Conservation (phyloP, 2,797 vertebrate species). For the Choloepus didactylus region DNA sequence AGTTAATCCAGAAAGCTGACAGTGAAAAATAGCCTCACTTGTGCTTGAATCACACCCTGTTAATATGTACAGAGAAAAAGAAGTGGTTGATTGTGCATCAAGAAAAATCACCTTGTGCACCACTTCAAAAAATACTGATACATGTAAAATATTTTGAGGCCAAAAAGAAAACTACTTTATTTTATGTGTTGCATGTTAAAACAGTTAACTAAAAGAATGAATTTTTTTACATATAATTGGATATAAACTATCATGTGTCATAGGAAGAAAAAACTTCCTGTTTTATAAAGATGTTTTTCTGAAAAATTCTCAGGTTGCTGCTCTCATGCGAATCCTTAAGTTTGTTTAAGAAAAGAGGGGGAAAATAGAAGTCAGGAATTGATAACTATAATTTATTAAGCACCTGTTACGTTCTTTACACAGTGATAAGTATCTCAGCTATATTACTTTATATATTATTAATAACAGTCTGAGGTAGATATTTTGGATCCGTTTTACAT, state of each 20-base stretch:
- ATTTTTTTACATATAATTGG: constrained; percentile 26
- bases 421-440: not conserved
- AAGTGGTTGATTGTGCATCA: not conserved
- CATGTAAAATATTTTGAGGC: constrained; percentile 8
- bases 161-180: not conserved
- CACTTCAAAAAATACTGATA: constrained; percentile 8
- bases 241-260: not conserved
- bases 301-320: not conserved
- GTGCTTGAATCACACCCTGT: not conserved
- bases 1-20: not conserved
- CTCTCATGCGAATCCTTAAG: not conserved
- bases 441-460: not conserved
- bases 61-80: constrained; percentile 13
- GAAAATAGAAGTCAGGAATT: not conserved
- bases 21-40: not conserved
- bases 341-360: not conserved
- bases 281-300: constrained; percentile 31
- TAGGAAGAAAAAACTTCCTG: not conserved
- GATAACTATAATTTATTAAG: not conserved
- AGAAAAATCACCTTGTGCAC: not conserved
- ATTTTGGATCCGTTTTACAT: not conserved
- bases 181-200: not conserved
- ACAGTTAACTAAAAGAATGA: not conserved
- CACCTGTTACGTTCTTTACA: constrained; percentile 11
- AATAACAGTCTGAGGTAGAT: not conserved